Base-by-base conservation (phyloP, 2,888 invertebrate genomes). In the Pyrochroa serraticornis region DNA sequence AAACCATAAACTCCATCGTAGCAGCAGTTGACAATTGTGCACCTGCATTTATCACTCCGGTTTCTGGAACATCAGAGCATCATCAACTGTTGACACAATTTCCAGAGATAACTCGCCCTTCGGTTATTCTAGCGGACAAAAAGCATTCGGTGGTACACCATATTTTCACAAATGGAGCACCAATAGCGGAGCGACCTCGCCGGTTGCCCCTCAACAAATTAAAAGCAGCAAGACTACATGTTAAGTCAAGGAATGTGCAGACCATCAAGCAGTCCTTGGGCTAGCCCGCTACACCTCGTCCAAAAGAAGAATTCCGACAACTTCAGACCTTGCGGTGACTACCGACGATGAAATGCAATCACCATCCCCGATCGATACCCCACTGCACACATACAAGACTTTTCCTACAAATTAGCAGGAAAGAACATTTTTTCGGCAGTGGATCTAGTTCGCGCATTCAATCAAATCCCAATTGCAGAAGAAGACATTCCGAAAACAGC, bases 341-440 rank as follows among this genome's bases (percentile, higher is more conserved):
- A 46, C 22, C 22, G 47, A 6, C n/a, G n/a, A 3, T 32, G 36
- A 7, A 47, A 47, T 12, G 9, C 12, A 5, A 12, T 38, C 7
- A 47, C 38, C 3, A 9, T 9, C 5, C 71, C 68, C 80, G 82
- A 47, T 12, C 8, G 36, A 1, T 47, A 47, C 31, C 47, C 46
- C 36, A 76, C 0, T 54, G 75, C 71, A 1, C 69, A 75, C 54
- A 69, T 79, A 3, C 67, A 75, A 9, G 75, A 77, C 54, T 75
- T 77, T 52, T 22, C 71, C 0, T 64, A 70, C 7, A 56, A 50
- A 6, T 57, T 77, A 0, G 31, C 52, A 8, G 72, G 70, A 6
- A 69, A 67, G 22, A 63, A 2, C 22, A 22, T 22, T 22, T 22
- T 22, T 22, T 3, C 22, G 22, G 5, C 2, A 22, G 5, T 22